Conservation (phyloP, 2,113 vertebrate genomes). For the Phrynosoma blainvillii region DNA sequence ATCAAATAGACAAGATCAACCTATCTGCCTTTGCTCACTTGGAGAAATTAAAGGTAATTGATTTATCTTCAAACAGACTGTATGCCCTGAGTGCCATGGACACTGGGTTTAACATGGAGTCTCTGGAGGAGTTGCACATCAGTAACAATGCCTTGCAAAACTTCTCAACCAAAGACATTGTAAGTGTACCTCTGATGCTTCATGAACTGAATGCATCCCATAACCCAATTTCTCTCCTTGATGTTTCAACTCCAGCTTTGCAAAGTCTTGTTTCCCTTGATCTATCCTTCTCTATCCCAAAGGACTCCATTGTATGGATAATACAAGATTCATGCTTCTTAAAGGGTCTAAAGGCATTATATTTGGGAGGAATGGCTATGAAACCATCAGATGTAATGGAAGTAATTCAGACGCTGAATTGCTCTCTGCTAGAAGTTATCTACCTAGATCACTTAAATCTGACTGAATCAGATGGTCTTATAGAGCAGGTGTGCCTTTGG, state of each 20-base stretch:
- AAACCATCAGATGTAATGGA: constrained; percentile 31
- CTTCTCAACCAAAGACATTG: constrained; percentile 43
- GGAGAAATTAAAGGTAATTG: constrained; percentile 54
- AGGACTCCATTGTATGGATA: constrained; percentile 12
- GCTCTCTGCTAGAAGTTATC: constrained; percentile 59
- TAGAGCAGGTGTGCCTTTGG: constrained; percentile 71
- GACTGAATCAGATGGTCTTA: constrained; percentile 44
- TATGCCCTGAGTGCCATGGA: constrained; percentile 41
- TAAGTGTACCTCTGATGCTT: constrained; percentile 18
- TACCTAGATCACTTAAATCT: constrained; percentile 65
- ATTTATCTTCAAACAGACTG: constrained; percentile 50
- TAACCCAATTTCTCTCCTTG: constrained; percentile 55
- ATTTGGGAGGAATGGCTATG: constrained; percentile 63
- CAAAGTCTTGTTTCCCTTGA: constrained; percentile 64
- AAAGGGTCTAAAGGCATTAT: constrained; percentile 60
- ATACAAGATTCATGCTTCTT: constrained; percentile 56
- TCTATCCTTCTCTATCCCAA: constrained; percentile 39
- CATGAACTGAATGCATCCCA: constrained; percentile 32
- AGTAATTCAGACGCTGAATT: constrained; percentile 61
- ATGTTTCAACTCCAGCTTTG: constrained; percentile 66
- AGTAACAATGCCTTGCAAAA: constrained; percentile 34
- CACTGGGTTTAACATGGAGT: constrained; percentile 34
- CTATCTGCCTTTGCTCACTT: constrained; percentile 49
- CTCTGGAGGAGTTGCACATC: constrained; percentile 49
- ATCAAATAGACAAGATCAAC: constrained; percentile 45